Evolutionary conservation across 2,888 invertebrate species (phyloP), one percentile per base, ranked within the genome.

Genomic region (Autographa pulchrina): DNA sequence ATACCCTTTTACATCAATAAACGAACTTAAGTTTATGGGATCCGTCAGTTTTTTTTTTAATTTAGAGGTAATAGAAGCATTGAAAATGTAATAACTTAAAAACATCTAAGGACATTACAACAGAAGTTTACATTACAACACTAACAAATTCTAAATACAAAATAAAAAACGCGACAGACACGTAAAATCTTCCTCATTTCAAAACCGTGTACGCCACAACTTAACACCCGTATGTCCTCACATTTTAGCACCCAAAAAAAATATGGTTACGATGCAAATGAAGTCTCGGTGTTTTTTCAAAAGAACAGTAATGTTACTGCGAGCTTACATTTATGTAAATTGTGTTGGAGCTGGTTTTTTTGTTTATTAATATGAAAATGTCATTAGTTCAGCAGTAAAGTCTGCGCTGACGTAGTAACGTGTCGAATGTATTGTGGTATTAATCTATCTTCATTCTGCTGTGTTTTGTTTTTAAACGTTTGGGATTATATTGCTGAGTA

Each of bases 261-360:
- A 83, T 74, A 72, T 76, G 83, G 75, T 81, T 79, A 81, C 73
- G 20, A 82, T 82, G 84, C 75, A 83, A 83, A 82, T 83, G 77
- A 79, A 83, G 74, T 74, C 77, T 65, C 72, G 48, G 70, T 81
- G 75, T 81, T 79, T 80, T 83, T 79, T 72, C 68, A 77, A 83
- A 78, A 77, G 77, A 77, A 75, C 71, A 58, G 77, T 74, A 77
- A 83, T 83, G 74, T 79, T 58, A 76, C 77, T 74, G 70, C 62
- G 70, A 71, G 81, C 84, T 83, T 77, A 81, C 82, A 79, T 82
- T 82, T 83, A 81, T 83, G 84, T 79, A 83, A 83, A 83, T 82
- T 68, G 68, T 48, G 62, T 69, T 66, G 70, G 65, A 62, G 56
- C 68, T 20, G 67, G 56, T 16, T 70, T 70, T 35, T 73, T 71